phyloP scores from a whole-genome alignment of 2,888 invertebrate species.

The Cerastis rubricosa region DNA sequence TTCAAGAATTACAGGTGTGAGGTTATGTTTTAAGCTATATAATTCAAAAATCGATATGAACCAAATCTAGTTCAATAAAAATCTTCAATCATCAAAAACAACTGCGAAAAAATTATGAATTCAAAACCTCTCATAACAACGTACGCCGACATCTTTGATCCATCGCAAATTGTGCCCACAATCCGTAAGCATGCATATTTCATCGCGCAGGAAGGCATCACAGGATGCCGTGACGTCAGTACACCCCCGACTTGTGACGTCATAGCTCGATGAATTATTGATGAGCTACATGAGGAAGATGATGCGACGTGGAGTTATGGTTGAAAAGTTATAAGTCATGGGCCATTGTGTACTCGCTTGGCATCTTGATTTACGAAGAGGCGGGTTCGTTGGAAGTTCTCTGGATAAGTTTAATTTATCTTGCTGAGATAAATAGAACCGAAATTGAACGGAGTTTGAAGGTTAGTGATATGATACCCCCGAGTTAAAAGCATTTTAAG shows the following conservation, averaged over 20 bases:
- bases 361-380: constrained; percentile 13
- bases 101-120: constrained; percentile 7
- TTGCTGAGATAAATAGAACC: not conserved
- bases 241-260: constrained; percentile 62
- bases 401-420: constrained; percentile 2
- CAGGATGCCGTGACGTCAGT: constrained; percentile 61
- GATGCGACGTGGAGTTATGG: constrained; percentile 44
- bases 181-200: constrained; percentile 53
- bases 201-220: constrained; percentile 54
- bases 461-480: not conserved
- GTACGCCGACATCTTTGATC: not conserved
- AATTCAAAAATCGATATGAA: not conserved
- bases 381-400: not conserved
- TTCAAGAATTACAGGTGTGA: not conserved
- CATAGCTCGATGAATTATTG: constrained; percentile 64
- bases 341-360: constrained; percentile 34
- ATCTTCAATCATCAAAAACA: constrained; percentile 2
- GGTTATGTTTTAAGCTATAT: not conserved
- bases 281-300: constrained; percentile 49
- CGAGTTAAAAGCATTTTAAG: not conserved
- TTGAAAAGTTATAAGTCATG: constrained; percentile 47
- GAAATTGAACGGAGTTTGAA: not conserved
- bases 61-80: not conserved
- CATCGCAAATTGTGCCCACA: constrained; percentile 44
- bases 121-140: not conserved